Base-by-base conservation (phyloP, 2,888 invertebrate genomes). In the Stenotaenia linearis region DNA sequence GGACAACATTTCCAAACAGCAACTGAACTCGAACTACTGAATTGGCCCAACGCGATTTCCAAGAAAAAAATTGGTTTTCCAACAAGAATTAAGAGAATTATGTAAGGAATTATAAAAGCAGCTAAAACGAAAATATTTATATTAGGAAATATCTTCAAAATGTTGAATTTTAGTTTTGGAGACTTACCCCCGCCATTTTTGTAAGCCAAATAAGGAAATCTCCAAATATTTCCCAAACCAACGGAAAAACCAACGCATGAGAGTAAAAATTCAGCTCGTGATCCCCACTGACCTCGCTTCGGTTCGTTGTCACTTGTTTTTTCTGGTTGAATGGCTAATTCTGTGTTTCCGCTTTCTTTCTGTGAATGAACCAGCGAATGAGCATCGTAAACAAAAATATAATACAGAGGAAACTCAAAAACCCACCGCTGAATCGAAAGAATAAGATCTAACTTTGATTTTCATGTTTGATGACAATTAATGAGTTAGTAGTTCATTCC, bases 41-140 rank as follows among this genome's bases (percentile, higher is more conserved):
- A 95, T 85, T 95, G 94, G 1, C 94, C 95, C 23, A 94, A 87
- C 69, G 91, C 91, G 40, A 94, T 87, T 85, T 95, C 94, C 85
- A 94, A 87, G 84, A 91, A 92, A 85, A 94, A 94, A 83, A 95
- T 90, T 0, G 94, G 94, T 80, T 93, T 89, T 0, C 94, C 94
- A 21, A 80, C 77, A 12, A 80, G 75, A 7, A 80, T 15, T n/a
- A 80, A 32, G 6, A 80, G 69, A 15, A 80, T 80, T 12, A 35
- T 45, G 32, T 80, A 80, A 0, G 78, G 80, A 10, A 80, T 40
- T 1, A 78, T 5, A 75, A 75, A 75, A 28, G 75, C 75, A 5
- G 75, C 75, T 75, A 5, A 40, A 40, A 40, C 5, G 12, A 40
- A 15, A 12, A 40, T 9, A 32, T 32, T 32, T 32, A n/a, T n/a